Evolutionary conservation across 2,888 invertebrate species (phyloP), one percentile per base, ranked within the genome.

Genomic region (Celastrina argiolus): DNA sequence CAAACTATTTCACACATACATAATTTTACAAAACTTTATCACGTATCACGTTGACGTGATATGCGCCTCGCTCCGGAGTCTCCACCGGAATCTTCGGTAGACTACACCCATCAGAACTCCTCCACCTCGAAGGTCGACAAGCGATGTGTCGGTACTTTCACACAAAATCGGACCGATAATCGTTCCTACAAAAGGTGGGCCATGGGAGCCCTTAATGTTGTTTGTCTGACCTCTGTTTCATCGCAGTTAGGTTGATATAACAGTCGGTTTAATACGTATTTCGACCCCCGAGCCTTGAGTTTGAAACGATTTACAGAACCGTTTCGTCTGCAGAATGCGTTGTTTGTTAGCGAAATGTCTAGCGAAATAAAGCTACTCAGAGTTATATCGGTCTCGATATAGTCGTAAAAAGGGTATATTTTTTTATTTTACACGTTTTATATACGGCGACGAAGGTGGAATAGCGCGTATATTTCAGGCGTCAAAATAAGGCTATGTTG

Each of bases 351-450:
- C 51, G 51, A 51, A 51, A 51, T 51, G 26, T 51, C 14, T 51
- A 8, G 22, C 31, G 34, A 59, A 34, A 59, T 34, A 31, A 59
- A 34, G 59, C 31, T 31, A 59, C 31, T 34, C 59, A 16, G 59
- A 16, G 34, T 31, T 34, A 26, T 59, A 34, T 59, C 31, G 59
- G 58, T 31, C 59, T 59, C 59, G 18, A 16, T 34, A 34, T 10
- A 16, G 34, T 59, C 59, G 59, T 59, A 59, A 59, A 59, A 59
- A n/a, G 28, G 22, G 51, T 51, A 51, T 51, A 22, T 51, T 22
- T 26, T 45, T 51, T 51, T n/a, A n/a, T n/a, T n/a, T n/a, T n/a
- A n/a, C n/a, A n/a, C n/a, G n/a, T n/a, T n/a, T n/a, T n/a, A n/a
- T n/a, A 18, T 45, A 45, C 45, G 18, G 6, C 18, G 45, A 51